Evolutionary conservation across 2,113 vertebrate species (phyloP).

Genomic region (Heliornis fulica): DNA sequence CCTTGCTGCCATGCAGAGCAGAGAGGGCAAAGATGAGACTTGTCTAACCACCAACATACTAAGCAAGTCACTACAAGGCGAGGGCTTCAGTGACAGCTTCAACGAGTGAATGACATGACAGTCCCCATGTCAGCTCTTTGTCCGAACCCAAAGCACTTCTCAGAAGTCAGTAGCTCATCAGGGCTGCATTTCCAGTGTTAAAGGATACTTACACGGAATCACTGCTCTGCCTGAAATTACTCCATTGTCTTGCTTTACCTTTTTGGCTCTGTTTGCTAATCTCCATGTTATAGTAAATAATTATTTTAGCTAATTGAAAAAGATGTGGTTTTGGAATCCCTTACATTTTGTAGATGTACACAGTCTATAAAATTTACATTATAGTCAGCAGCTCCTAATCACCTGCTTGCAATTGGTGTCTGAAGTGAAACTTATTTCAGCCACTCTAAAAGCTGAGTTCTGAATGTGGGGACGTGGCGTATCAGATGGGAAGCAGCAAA

Average conservation of each 20-base stretch:
- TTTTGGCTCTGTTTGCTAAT: neutral
- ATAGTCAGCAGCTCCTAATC: neutral
- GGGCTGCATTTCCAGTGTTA: neutral
- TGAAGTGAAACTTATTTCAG: neutral
- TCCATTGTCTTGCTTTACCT: neutral
- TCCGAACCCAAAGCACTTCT: neutral
- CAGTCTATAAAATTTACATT: neutral
- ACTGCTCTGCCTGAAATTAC: neutral
- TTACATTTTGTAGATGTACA: neutral
- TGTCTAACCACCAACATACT: neutral
- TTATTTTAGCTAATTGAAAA: neutral
- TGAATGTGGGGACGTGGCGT: neutral
- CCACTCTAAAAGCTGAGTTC: neutral
- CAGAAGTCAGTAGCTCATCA: neutral
- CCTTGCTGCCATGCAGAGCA: neutral
- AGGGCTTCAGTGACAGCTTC: neutral
- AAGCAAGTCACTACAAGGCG: neutral
- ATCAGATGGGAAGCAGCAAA: neutral
- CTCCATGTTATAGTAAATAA: neutral
- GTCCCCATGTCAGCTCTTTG: neutral
- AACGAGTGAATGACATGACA: rapidly evolving
- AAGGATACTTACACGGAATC: neutral
- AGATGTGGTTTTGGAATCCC: neutral
- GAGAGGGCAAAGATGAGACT: neutral
- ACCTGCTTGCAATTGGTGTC: neutral